Base-by-base conservation (phyloP, 2,888 invertebrate genomes). In the Quadriops clusia region DNA sequence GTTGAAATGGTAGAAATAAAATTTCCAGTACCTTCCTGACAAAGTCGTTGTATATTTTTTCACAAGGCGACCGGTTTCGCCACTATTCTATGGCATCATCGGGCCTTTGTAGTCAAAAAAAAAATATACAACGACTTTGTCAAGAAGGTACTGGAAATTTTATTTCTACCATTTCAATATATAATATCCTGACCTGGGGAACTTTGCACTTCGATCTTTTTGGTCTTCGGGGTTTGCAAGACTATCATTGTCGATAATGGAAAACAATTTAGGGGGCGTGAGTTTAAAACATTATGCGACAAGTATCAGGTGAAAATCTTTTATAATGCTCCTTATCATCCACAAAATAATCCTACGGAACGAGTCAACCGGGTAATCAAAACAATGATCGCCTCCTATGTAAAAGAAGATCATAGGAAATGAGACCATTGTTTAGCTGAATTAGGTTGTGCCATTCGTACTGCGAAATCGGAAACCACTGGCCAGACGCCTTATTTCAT, bases 341-440 rank as follows among this genome's bases (percentile, higher is more conserved):
- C 49, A 0, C 50, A 54, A 22, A 44, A 41, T 4, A 54, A 56
- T 30, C 47, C 50, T 0, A 47, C 46, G 0, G 53, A 55, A 32
- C 10, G 51, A 3, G 38, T 43, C 0, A 53, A 51, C 24, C 28
- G 46, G 10, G 45, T 46, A 0, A 12, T 53, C 4, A 50, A 51
- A 32, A 47, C 47, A 1, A 49, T 54, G 45, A 38, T 54, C 2
- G 17, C 43, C 1, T 29, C 48, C 4, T 52, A 42, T 26, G 38
- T 50, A 2, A 27, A 21, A 1, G 36, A 40, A 1, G 39, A 47
- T 27, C 52, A 53, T 20, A 17, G 41, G 7, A 13, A 15, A 5
- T 44, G 42, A 41, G 42, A 44, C 36, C 10, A 26, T 10, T 23
- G 39, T 29, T 33, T 44, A 15, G 10, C 31, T 5, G 21, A 34